Base-by-base conservation (phyloP, 2,113 vertebrate genomes). In the Riparia riparia region DNA sequence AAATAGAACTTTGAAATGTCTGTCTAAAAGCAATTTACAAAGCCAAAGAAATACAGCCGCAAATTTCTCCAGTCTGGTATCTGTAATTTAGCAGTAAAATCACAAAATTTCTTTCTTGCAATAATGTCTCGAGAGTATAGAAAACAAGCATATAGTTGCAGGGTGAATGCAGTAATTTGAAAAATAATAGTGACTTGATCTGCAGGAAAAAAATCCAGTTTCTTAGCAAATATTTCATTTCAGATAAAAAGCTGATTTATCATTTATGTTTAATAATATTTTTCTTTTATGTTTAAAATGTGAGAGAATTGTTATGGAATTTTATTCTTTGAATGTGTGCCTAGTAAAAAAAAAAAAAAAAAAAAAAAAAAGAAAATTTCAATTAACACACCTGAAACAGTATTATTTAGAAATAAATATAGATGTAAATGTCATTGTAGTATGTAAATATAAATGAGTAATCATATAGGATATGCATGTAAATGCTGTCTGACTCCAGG, bases 31-130 rank as follows among this genome's bases (percentile, higher is more conserved):
- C 19, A 58, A 17, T 49, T 14, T 47, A 58, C n/a, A 15, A 6
- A 10, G 15, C 5, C 44, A 47, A 49, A 87, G 32, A 78, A 70
- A 47, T 64, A 24, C 7, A 89, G 25, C 21, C 5, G 5, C 19
- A 45, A 47, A 57, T 73, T 87, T 80, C 29, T 72, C 10, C 57
- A 32, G 13, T 58, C 32, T 73, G 17, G 9, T 54, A 32, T 71
- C 28, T 95, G 50, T 73, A 94, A 70, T 82, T 86, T 44, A 93
- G 24, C 31, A 45, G 9, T n/a, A 47, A 94, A 92, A 89, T 86
- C 22, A 89, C 21, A 28, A 76, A 93, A 58, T 70, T 16, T 82
- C 6, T n/a, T 90, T 83, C 31, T 73, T 76, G 5, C 7, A 53
- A 72, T 70, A 86, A 80, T 50, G 14, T 20, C 24, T 79, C 84